Percentiles rank a stretch among this genome's conserved stretches.
phyloP scores from a whole-genome alignment of 2,797 vertebrate genomes.

The Mustela erminea region DNA sequence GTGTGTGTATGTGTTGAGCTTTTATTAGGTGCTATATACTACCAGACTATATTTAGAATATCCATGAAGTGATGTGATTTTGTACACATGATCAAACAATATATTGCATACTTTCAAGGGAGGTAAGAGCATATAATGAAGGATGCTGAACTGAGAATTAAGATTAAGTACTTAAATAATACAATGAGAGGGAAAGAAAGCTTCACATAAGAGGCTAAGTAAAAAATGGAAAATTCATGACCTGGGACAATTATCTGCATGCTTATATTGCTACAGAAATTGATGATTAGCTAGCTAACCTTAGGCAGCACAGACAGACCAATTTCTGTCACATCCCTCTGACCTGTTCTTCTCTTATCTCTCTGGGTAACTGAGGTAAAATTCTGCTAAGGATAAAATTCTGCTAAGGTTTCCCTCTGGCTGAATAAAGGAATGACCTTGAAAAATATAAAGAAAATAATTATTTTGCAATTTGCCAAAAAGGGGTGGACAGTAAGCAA shows the following conservation, averaged over 20 bases:
- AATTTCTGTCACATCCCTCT: background rate
- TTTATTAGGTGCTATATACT: background rate
- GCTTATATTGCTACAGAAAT: background rate
- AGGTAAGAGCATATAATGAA: background rate
- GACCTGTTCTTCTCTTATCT: background rate
- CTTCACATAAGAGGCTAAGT: background rate
- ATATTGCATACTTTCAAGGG: background rate
- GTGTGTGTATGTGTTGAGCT: no score
- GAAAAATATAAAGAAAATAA: slow-evolving; percentile 48
- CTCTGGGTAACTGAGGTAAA: slow-evolving; percentile 28
- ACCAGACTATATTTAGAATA: background rate
- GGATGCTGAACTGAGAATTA: background rate
- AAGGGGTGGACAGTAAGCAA: slow-evolving; percentile 22
- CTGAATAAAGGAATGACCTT: background rate
- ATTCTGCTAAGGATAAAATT: background rate
- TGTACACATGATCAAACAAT: background rate
- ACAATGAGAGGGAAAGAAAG: background rate
- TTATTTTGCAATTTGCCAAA: slow-evolving; percentile 18
- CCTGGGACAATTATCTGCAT: background rate
- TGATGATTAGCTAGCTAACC: background rate
- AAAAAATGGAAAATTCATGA: background rate
- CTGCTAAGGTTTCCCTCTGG: background rate
- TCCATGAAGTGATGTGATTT: background rate
- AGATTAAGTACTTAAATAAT: slow-evolving; percentile 27
- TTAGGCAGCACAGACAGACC: background rate